Conservation (phyloP, 2,113 vertebrate species). For the Elaphurus davidianus region DNA sequence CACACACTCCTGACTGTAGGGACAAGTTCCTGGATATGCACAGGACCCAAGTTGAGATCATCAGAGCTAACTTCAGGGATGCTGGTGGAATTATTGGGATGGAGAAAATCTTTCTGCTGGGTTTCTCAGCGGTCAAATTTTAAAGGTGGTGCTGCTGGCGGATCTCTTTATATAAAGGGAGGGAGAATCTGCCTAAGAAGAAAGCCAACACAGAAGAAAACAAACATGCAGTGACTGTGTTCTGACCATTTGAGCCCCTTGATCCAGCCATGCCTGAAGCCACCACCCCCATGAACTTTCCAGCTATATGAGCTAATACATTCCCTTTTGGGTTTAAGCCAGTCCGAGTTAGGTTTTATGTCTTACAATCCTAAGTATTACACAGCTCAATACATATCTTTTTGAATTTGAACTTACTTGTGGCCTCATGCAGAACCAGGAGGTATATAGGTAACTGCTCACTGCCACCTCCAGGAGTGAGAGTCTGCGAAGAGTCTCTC, state of each 20-base stretch:
- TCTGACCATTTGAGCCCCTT: not conserved
- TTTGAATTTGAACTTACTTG: not conserved
- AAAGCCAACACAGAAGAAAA: not conserved
- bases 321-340: not conserved
- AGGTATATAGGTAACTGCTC: not conserved
- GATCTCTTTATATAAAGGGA: not conserved
- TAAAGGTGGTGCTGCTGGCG: not conserved
- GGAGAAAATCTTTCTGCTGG: not conserved
- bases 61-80: not conserved
- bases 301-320: not conserved
- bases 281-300: not conserved
- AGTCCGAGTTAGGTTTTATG: not conserved
- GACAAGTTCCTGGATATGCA: not conserved
- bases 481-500: not conserved
- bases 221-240: not conserved
- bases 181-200: not conserved
- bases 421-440: not conserved
- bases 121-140: not conserved
- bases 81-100: not conserved
- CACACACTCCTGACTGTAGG: not conserved
- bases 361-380: not conserved
- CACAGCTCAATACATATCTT: not conserved
- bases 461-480: not conserved
- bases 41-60: not conserved
- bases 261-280: conserved; percentile 3